These are phyloP conservation scores for Campoletis raptor DNA, from an alignment of 2,888 invertebrate genomes.

Conservation along the genomic window DNA sequence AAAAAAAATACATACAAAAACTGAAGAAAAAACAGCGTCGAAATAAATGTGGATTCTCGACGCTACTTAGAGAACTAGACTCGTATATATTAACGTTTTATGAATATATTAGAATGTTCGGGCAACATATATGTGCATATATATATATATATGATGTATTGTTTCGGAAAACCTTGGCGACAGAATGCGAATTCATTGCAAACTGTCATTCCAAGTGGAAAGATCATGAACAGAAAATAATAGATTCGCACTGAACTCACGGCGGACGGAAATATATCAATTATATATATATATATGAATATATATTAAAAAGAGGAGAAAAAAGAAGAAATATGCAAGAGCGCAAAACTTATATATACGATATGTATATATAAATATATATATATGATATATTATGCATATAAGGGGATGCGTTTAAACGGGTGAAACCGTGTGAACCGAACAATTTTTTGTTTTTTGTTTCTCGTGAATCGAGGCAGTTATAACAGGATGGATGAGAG, in stretches of 20 bases:
- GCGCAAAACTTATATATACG: conserved; percentile 78
- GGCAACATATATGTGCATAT: conserved; percentile 69
- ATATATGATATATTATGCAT: conserved; percentile 59
- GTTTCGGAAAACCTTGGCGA: conserved; percentile 72
- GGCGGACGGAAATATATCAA: conserved; percentile 75
- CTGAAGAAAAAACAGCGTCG: conserved; percentile 43
- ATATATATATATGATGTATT: conserved; percentile 74
- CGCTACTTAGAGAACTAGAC: conserved; percentile 77
- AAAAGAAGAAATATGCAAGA: conserved; percentile 52
- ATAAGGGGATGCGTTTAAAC: conserved; percentile 56
- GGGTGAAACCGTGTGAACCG: conserved; percentile 39
- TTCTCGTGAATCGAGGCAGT: conserved; percentile 39
- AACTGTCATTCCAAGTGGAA: conserved; percentile 44
- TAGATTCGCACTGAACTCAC: conserved; percentile 53
- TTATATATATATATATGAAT: conserved; percentile 71
- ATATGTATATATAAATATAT: conserved; percentile 63
- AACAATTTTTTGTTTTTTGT: conserved; percentile 38
- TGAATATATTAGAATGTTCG: conserved; percentile 69
- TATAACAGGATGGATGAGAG: conserved; percentile 44
- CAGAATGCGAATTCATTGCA: conserved; percentile 26
- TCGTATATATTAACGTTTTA: conserved; percentile 78
- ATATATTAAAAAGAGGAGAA: conserved; percentile 72
- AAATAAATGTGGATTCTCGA: conserved; percentile 48
- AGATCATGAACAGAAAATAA: conserved; percentile 56
- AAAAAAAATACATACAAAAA: conserved; percentile 1